Evolutionary conservation across 2,888 invertebrate species (phyloP), one percentile per base, ranked within the genome.

Genomic region (Rhamphomyia laevipes): DNA sequence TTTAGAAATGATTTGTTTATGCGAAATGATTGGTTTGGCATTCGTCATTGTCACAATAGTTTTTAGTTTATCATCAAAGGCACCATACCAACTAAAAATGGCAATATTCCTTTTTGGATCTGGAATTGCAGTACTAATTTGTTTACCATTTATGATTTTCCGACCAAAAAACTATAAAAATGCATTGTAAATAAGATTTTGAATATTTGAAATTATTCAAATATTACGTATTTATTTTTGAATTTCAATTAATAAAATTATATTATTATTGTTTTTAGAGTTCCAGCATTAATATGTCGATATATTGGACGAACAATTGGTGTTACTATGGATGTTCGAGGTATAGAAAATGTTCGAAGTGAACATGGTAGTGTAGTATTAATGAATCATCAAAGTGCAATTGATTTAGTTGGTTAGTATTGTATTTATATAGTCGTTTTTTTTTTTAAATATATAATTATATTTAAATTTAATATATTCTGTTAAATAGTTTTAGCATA

Each of bases 321-420:
- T 7, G 69, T 89, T 38, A 77, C 77, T 17, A 83, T 81, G 73
- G 77, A 76, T 55, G 75, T 90, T n/a, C 76, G 82, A 44, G 88
- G 89, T 1, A 65, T 77, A 47, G 84, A 90, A 63, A 82, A 89
- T 65, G 79, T 90, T 11, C 80, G 82, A 53, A 76, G 80, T 61
- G 77, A 82, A 45, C 76, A 81, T 50, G 88, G 92, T 1, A 82
- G 81, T 59, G 82, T 94, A 12, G 78, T 93, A 10, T 73, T 93
- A 15, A 77, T 89, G 52, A 94, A 94, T 72, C 93, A 94, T 67
- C 93, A 93, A 72, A 91, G 89, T 65, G 77, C 82, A 21, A 67
- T 94, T 47, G 94, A 94, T 70, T 75, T 93, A 50, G 78, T 85
- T 58, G 84, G 91, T 89, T 74, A 74, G 73, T 61, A 18, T 4